Base-by-base conservation (phyloP, 2,113 vertebrate genomes). In the Casuarius casuarius region DNA sequence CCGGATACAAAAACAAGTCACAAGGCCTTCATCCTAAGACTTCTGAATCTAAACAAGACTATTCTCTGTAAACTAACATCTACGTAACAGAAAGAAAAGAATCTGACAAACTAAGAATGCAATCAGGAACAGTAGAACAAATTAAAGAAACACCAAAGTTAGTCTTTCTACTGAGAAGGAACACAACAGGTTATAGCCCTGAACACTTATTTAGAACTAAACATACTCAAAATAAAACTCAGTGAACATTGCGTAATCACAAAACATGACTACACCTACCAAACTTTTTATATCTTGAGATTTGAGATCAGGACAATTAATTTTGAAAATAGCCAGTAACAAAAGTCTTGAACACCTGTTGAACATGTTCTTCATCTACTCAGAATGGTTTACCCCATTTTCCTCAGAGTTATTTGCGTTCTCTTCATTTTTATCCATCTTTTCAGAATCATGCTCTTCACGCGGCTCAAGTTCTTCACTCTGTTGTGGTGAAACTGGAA, bases 371-470 rank as follows among this genome's bases (percentile, higher is more conserved):
- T 8, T 87, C 54, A 68, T 90, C 31, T 93, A 9, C 26, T 77
- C 73, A 80, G 67, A 29, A 84, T 44, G n/a, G 28, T 46, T 77
- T 79, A 31, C n/a, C 87, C 52, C 19, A 12, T 65, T 94, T 44
- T 80, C 84, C 85, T 82, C 26, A 15, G 28, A 62, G 31, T 35
- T 52, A 74, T 75, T 17, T 48, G 48, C 49, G 12, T 52, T 44
- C 91, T 61, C 68, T 35, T 42, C 56, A 31, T 44, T 80, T 49
- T 58, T 44, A 92, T 38, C 31, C 91, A 33, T 42, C 59, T 58
- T 91, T 51, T 96, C 90, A 66, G 74, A 73, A 72, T 84, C 84
- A 52, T 44, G 35, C 10, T 95, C 95, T 94, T 97, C 87, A 77
- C 5, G 5, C 3, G 13, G 88, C 62, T 97, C 12, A 16, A 33